A percentile compares a stretch with the other conserved stretches of the same genome.
phyloP scores from a whole-genome alignment of 2,113 vertebrate genomes.

The Speoplatyrhinus poulsoni region DNA sequence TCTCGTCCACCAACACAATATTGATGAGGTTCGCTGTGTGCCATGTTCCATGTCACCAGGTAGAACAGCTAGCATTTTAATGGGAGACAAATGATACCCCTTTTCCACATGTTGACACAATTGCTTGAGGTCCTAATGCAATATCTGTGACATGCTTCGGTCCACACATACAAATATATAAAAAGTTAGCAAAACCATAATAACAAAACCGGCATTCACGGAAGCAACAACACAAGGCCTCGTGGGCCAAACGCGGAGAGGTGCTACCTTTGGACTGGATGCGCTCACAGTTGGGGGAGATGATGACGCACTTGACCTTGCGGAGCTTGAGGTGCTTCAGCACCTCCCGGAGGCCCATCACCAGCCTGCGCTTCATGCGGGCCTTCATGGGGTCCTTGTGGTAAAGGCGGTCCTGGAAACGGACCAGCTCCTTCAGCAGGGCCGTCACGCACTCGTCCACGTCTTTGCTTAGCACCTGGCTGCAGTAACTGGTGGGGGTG shows the following conservation, averaged over 20 bases:
- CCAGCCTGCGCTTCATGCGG: constrained; percentile 92
- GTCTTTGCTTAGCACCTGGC: constrained; percentile 93
- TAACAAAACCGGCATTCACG: background rate
- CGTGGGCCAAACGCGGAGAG: background rate
- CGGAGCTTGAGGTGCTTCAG: constrained; percentile 92
- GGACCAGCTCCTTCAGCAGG: constrained; percentile 91
- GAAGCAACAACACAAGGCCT: background rate
- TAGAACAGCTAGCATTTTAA: too few relatives aligned
- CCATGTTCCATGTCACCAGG: too few relatives aligned
- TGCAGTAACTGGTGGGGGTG: constrained; percentile 85
- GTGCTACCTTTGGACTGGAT: constrained; percentile 90
- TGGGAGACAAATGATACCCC: too few relatives aligned
- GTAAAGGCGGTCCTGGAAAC: constrained; percentile 96
- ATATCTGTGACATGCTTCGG: too few relatives aligned
- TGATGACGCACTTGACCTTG: constrained; percentile 93
- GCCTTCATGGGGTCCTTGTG: constrained; percentile 97
- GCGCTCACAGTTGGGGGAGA: constrained; percentile 97
- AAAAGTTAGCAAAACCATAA: background rate
- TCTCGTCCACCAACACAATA: too few relatives aligned
- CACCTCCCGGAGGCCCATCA: constrained; percentile 95
- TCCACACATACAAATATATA: too few relatives aligned
- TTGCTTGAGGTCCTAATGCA: too few relatives aligned
- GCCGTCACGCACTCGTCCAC: constrained; percentile 89
- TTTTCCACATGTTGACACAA: too few relatives aligned
- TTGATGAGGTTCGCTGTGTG: too few relatives aligned